Evolutionary conservation across 2,113 vertebrate species (phyloP).

Genomic region (Engystomops pustulosus): DNA sequence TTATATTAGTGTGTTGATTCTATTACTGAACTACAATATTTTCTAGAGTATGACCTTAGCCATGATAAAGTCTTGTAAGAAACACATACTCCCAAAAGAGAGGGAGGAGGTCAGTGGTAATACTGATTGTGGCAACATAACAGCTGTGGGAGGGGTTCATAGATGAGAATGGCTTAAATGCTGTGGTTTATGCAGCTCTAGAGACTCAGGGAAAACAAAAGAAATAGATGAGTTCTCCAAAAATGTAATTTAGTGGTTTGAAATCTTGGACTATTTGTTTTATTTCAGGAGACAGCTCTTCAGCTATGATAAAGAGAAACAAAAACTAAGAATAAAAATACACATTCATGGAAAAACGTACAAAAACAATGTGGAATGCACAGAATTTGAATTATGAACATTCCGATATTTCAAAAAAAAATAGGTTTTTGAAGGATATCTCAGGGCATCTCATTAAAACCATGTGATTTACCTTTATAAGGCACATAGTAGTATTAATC

Average conservation of each 20-base stretch:
- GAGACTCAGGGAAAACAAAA: constrained; percentile 39
- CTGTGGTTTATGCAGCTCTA: constrained; percentile 35
- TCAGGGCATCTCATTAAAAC: too few relatives aligned
- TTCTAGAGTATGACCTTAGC: background rate
- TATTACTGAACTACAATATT: background rate
- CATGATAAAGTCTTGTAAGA: constrained; percentile 34
- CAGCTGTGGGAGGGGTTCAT: constrained; percentile 21
- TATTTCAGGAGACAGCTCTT: constrained; percentile 37
- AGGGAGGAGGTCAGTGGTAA: constrained; percentile 48
- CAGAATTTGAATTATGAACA: background rate
- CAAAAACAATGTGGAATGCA: background rate
- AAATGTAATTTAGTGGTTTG: constrained; percentile 47
- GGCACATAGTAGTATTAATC: too few relatives aligned
- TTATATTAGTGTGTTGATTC: background rate
- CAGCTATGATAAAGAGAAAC: constrained; percentile 7
- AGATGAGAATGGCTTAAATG: constrained; percentile 27
- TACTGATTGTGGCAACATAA: constrained; percentile 39
- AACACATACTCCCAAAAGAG: constrained; percentile 36
- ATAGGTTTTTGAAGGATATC: too few relatives aligned
- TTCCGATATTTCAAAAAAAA: background rate
- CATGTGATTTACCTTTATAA: too few relatives aligned
- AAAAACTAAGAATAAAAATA: constrained; percentile 5
- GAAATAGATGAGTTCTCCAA: constrained; percentile 30
- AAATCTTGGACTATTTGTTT: constrained; percentile 30
- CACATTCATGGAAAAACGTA: background rate